These are phyloP conservation scores for Nipponacmea schrenckii DNA, from an alignment of 2,888 invertebrate species.

Conservation along the genomic window DNA sequence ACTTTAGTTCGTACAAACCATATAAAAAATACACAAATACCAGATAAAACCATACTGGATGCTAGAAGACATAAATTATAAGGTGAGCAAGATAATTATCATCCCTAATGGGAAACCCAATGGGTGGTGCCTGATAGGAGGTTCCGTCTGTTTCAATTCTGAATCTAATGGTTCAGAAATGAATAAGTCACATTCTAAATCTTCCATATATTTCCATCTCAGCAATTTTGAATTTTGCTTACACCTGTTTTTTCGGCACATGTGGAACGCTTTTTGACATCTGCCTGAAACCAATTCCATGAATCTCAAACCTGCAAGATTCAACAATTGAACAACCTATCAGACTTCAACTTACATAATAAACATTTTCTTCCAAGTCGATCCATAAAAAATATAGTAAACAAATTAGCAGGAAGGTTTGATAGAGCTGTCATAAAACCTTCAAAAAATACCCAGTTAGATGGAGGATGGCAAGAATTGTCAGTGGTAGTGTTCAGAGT, in stretches of 20 bases:
- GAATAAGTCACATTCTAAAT: too few species aligned
- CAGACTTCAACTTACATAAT: constrained; percentile 46
- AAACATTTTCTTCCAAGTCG: constrained; percentile 61
- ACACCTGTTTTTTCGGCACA: too few species aligned
- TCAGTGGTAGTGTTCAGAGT: constrained; percentile 19
- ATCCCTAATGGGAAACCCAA: too few species aligned
- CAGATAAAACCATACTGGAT: constrained; percentile 63
- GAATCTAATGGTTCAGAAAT: too few species aligned
- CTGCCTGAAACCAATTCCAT: too few species aligned
- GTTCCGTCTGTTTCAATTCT: too few species aligned
- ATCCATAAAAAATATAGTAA: constrained; percentile 65
- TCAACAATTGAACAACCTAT: too few species aligned
- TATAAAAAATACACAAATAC: constrained; percentile 63
- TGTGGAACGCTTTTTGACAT: too few species aligned
- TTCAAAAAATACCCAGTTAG: constrained; percentile 57
- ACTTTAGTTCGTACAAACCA: constrained; percentile 54
- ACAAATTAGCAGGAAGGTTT: constrained; percentile 66
- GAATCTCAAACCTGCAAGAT: too few species aligned
- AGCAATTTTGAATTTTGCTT: too few species aligned
- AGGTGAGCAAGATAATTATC: neutral
- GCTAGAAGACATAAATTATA: constrained; percentile 42
- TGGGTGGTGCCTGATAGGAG: too few species aligned
- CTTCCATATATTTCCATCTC: too few species aligned
- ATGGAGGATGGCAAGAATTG: constrained; percentile 29
- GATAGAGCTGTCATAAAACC: constrained; percentile 63